Conservation (phyloP, 2,113 vertebrate genomes). For the Sula dactylatra region DNA sequence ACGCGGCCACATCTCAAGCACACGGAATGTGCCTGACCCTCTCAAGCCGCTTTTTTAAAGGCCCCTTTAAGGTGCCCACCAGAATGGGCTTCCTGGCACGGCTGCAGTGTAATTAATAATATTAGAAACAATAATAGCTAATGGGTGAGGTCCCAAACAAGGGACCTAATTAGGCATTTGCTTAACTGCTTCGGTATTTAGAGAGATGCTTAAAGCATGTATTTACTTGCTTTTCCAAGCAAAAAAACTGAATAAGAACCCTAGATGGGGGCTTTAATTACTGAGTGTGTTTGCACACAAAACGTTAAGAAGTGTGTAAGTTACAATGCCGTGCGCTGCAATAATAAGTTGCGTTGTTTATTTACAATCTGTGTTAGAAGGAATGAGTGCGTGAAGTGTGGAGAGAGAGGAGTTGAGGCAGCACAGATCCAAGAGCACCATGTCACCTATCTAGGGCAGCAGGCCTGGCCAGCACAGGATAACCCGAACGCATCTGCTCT, state of each 20-base stretch:
- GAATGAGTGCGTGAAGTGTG: rapidly evolving
- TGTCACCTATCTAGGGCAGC: rapidly evolving
- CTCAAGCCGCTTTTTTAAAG: not conserved
- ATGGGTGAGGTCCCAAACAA: not conserved
- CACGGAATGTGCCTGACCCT: not conserved
- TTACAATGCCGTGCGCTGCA: not conserved
- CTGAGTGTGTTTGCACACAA: not conserved
- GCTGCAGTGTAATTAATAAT: not conserved
- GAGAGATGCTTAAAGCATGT: not conserved
- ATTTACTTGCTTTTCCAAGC: not conserved
- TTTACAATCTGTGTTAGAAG: not conserved
- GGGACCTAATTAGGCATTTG: not conserved
- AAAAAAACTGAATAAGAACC: not conserved
- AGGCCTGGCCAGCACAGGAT: rapidly evolving
- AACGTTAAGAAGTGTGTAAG: not conserved
- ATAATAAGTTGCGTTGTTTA: not conserved
- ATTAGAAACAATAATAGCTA: not conserved
- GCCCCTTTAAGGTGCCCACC: not conserved
- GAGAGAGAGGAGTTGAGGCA: not conserved
- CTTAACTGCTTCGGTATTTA: not conserved
- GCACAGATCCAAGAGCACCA: rapidly evolving
- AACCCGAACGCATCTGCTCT: rapidly evolving
- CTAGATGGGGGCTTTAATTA: not conserved
- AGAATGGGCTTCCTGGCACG: not conserved
- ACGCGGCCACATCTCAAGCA: rapidly evolving